Evolutionary conservation across 2,113 vertebrate genomes (phyloP), one percentile per base, ranked within the genome.

Genomic region (Oxyura jamaicensis): DNA sequence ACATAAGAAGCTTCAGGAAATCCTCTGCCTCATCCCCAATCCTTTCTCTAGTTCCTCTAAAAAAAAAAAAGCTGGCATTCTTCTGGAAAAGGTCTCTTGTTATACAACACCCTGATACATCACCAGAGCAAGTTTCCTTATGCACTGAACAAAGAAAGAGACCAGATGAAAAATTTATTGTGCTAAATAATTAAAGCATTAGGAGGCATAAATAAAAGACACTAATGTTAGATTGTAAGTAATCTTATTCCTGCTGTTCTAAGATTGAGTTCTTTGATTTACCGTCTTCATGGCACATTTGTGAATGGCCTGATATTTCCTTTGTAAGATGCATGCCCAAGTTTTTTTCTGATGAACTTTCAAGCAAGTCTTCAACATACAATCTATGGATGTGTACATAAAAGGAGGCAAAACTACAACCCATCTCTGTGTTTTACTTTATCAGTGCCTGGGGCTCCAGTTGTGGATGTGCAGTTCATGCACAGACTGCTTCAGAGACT

Each of bases 241-340:
- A 86, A 36, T 35, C 5, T 65, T 53, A 53, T 65, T 86, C 80
- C 52, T 90, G 33, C 26, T 77, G 10, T 67, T 88, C 41, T 79
- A n/a, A 65, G 20, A 79, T 79, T 55, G 42, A 68, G 39, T 87
- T 82, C n/a, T 69, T 83, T 71, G 42, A 63, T 69, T 56, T 56
- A 56, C 8, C 46, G 14, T 55, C 21, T 83, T 86, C 0, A 0
- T 62, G 14, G 31, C 23, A 18, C 0, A 0, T 74, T 44, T 85
- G 35, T 59, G 8, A 71, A 42, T 31, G 56, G 19, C 15, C 80
- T 15, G 4, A 8, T 59, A 26, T n/a, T 63, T 83, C n/a, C 26
- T 48, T 46, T 65, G 13, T 48, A n/a, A 83, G 9, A 3, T 35
- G 4, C n/a, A 20, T n/a, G 46, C 18, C 17, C 67, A 56, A 92